Evolutionary conservation across 2,888 invertebrate genomes (phyloP).

Genomic region (Parthenolecanium corni): DNA sequence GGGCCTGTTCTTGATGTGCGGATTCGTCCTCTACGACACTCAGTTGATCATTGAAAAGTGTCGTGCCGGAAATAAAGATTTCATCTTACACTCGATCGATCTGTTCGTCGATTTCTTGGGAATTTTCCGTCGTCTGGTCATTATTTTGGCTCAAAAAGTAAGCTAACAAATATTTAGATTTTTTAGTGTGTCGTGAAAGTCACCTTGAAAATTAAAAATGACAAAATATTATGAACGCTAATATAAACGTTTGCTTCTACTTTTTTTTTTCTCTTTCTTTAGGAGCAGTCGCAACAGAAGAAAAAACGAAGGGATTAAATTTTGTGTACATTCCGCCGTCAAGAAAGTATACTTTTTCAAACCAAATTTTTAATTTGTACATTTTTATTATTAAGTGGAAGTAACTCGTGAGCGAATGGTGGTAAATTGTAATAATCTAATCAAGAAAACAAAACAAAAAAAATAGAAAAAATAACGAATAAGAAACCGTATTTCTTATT

Average conservation of each 20-base stretch:
- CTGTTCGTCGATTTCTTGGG: constrained; percentile 90
- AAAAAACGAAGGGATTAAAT: constrained; percentile 14
- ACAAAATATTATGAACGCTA: not conserved
- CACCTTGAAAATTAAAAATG: not conserved
- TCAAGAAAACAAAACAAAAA: too few species aligned
- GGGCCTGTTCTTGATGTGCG: constrained; percentile 83
- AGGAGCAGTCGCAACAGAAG: constrained; percentile 19
- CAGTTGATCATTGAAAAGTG: constrained; percentile 90
- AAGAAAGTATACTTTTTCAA: not conserved
- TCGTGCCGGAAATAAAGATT: constrained; percentile 81
- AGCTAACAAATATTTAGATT: constrained; percentile 31
- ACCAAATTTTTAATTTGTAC: not conserved
- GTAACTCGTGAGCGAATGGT: not conserved
- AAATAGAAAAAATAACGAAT: too few species aligned
- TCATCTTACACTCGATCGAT: constrained; percentile 80
- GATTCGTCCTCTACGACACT: constrained; percentile 93
- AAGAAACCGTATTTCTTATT: too few species aligned
- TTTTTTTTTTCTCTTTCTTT: not conserved
- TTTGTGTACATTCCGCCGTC: constrained; percentile 1
- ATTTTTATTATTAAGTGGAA: not conserved
- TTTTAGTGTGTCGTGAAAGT: too few species aligned
- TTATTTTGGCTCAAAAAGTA: constrained; percentile 84
- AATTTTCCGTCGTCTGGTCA: constrained; percentile 80
- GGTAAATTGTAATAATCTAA: too few species aligned
- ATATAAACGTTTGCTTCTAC: not conserved